phyloP scores from a whole-genome alignment of 1,140 invertebrate genomes.

The Papilio glaucus region DNA sequence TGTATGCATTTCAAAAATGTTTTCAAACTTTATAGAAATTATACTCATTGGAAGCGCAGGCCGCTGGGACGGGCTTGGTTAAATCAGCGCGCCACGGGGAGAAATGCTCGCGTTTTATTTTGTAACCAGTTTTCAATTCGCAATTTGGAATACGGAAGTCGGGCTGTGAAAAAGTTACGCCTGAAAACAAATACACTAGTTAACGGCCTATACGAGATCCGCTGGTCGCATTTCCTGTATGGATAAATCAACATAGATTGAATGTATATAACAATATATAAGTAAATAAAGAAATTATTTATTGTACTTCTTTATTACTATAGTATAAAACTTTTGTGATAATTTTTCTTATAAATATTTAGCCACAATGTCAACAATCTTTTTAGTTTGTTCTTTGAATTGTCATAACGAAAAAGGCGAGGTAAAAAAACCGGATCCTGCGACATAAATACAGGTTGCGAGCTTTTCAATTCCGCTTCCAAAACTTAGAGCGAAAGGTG shows the following conservation, averaged over 20 bases:
- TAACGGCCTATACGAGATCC: not conserved
- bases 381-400: too few species aligned
- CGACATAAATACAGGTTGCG: not conserved
- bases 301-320: too few species aligned
- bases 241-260: too few species aligned
- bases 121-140: slow-evolving; percentile 40
- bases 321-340: too few species aligned
- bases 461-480: slow-evolving; percentile 38
- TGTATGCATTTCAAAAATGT: not conserved
- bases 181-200: not conserved
- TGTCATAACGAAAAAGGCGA: too few species aligned
- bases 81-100: not conserved
- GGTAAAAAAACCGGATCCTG: too few species aligned
- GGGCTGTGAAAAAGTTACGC: slow-evolving; percentile 8
- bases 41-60: not conserved
- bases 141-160: slow-evolving; percentile 8
- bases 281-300: too few species aligned
- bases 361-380: too few species aligned
- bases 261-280: too few species aligned
- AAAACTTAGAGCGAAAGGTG: slow-evolving; percentile 24
- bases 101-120: slow-evolving; percentile 25
- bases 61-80: not conserved
- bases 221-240: too few species aligned
- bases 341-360: too few species aligned
- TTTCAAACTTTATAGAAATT: not conserved